Evolutionary conservation across 1,140 invertebrate genomes (phyloP), one percentile per base, ranked within the genome.

Genomic region (Cecropterus lyciades): DNA sequence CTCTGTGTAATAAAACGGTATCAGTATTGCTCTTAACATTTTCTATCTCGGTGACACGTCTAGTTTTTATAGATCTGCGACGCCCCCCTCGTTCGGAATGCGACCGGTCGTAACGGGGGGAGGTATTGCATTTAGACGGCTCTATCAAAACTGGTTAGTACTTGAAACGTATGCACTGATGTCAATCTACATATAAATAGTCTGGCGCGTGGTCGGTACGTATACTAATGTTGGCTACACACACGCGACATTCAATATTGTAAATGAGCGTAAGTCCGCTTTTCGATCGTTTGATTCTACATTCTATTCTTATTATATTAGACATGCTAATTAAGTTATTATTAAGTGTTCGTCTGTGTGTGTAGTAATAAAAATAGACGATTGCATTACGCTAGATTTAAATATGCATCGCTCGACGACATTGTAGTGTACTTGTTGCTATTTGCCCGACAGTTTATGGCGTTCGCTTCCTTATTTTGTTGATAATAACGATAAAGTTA

Each of bases 401-500:
- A 82, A 82, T 82, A 79, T 79, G 73, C 70, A 73, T 72, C 65
- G 63, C 59, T 14, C 49, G 33, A 56, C 70, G 72, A 84, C 82
- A 78, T 71, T 87, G 82, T 87, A 73, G 64, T 70, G n/a, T 37
- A 73, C 68, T 81, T 72, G 70, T 80, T 79, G 69, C 62, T 73
- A 67, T 76, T 71, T 52, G 63, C 24, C 68, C 48, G 24, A 65
- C 59, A 70, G 66, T 77, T 79, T 76, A 78, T 63, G 62, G 67
- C 53, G 45, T 64, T 63, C 37, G 67, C 78, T 85, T 85, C 78
- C 83, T 85, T 77, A 78, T 79, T 79, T 77, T 74, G 66, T 76
- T 75, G 73, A 69, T 85, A 74, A 73, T 77, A 74, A 76, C 43
- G 40, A 40, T 63, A 46, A 67, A 53, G 51, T 51, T 51, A 63